Conservation (phyloP, 2,797 vertebrate species). For the Nyctalus aviator region DNA sequence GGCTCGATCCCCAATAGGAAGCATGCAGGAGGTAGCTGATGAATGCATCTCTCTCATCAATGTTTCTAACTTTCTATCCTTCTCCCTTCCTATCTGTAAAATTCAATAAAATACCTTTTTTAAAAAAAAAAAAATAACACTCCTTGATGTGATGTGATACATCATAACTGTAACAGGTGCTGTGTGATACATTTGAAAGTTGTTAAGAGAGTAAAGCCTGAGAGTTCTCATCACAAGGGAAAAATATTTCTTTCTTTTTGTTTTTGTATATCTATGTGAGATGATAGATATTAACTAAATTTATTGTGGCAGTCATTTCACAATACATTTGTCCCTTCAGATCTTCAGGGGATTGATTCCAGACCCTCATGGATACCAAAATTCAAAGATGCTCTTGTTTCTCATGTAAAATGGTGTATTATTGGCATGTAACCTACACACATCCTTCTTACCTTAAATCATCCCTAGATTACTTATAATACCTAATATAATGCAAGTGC, state of each 20-base stretch:
- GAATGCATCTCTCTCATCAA: no score
- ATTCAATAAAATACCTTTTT: no score
- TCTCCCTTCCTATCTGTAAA: no score
- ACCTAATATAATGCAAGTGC: background rate
- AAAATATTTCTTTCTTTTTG: background rate
- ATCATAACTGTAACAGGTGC: background rate
- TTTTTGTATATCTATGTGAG: background rate
- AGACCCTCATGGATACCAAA: background rate
- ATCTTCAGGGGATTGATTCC: background rate
- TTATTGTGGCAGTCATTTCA: background rate
- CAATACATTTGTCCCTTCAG: accelerated
- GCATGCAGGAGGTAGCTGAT: no score
- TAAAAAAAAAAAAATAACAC: background rate
- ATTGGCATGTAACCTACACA: background rate
- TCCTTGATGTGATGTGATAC: background rate
- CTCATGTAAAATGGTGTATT: background rate
- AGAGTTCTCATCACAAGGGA: background rate
- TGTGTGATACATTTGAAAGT: background rate
- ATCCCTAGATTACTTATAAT: background rate
- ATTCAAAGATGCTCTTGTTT: background rate
- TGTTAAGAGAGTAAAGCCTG: background rate
- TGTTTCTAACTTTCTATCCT: no score
- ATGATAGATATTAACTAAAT: background rate
- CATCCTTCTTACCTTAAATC: background rate
- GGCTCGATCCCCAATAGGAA: no score